Percentiles rank a stretch among this genome's conserved stretches.
Conservation (phyloP, 2,888 invertebrate genomes). For the Cataglyphis cursor region DNA sequence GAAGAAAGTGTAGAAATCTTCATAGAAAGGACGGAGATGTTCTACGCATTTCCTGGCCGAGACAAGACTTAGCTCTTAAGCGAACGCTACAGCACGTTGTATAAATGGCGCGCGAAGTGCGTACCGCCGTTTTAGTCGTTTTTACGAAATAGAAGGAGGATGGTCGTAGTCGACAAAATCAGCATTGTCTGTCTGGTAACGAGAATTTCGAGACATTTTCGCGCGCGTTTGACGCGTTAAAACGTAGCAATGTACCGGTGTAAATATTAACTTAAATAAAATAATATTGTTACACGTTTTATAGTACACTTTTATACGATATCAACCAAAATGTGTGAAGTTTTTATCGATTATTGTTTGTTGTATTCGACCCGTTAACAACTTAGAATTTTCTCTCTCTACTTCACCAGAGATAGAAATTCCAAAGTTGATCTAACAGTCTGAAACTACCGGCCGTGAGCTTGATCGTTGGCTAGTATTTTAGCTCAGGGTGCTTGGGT, state of each 20-base stretch:
- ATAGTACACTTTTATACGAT: background rate
- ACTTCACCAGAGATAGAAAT: background rate
- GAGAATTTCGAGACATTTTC: slow-evolving; percentile 24
- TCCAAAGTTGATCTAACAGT: background rate
- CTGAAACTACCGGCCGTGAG: slow-evolving; percentile 19
- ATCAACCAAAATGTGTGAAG: background rate
- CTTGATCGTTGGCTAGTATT: slow-evolving; percentile 15
- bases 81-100: slow-evolving; percentile 56
- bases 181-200: slow-evolving; percentile 66
- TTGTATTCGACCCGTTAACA: background rate
- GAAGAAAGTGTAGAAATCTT: slow-evolving; percentile 72
- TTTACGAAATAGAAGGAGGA: slow-evolving; percentile 59
- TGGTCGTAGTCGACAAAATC: slow-evolving; percentile 47
- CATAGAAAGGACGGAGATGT: slow-evolving; percentile 56
- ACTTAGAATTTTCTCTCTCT: background rate
- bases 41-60: slow-evolving; percentile 74
- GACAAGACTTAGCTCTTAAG: slow-evolving; percentile 79
- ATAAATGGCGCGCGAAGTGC: slow-evolving; percentile 73
- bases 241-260: background rate
- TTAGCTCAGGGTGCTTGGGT: slow-evolving; percentile 17
- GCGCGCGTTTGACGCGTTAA: background rate
- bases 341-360: background rate
- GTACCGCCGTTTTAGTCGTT: slow-evolving; percentile 67
- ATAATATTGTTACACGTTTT: background rate
- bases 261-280: background rate